These are phyloP conservation scores for Columba livia DNA, from an alignment of 2,113 vertebrate species.

Conservation along the genomic window DNA sequence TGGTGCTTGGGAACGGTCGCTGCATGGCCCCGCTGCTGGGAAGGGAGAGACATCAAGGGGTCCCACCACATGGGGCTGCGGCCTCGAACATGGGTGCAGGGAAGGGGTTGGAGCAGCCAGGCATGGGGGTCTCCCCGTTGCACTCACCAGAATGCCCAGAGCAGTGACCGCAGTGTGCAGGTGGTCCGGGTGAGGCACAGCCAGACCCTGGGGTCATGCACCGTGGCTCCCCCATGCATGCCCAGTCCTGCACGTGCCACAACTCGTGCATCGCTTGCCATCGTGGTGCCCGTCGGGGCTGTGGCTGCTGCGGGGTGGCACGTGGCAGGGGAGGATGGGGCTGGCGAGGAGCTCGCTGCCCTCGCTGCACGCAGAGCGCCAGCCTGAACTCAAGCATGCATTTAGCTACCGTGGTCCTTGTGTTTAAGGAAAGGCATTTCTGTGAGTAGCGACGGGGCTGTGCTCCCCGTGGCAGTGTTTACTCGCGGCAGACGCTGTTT, in stretches of 20 bases:
- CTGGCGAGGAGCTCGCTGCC: neutral
- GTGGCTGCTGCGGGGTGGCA: neutral
- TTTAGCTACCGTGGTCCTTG: neutral
- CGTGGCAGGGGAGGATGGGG: neutral
- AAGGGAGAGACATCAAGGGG: neutral
- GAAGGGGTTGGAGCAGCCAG: accelerated
- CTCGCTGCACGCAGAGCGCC: neutral
- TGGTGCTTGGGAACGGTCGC: accelerated
- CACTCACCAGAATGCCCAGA: neutral
- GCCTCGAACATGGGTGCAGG: no score
- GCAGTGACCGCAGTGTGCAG: neutral
- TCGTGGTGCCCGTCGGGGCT: neutral
- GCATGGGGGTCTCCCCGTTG: accelerated
- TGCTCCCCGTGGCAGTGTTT: neutral
- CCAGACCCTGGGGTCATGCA: accelerated
- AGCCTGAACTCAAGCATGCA: neutral
- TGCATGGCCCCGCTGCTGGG: neutral
- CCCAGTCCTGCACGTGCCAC: neutral
- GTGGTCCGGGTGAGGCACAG: accelerated
- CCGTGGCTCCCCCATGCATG: accelerated
- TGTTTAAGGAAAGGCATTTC: neutral
- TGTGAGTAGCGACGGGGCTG: neutral
- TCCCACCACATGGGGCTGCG: accelerated
- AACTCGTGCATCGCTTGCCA: accelerated
- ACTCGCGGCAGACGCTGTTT: neutral